phyloP scores from a whole-genome alignment of 2,113 vertebrate genomes.

The Sardina pilchardus region DNA sequence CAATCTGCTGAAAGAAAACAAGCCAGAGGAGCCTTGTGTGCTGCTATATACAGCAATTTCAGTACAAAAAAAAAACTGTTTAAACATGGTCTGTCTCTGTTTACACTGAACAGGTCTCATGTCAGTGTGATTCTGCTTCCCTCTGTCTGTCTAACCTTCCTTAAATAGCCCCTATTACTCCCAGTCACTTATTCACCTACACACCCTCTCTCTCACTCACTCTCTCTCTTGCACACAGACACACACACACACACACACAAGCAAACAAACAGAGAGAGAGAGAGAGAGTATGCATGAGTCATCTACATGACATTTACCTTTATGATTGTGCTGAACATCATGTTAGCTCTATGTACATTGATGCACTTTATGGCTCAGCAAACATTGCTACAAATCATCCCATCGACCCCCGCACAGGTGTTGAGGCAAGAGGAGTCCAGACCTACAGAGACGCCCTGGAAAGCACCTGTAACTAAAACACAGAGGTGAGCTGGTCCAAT shows the following conservation, averaged over 20 bases:
- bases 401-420: background rate
- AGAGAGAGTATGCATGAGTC: no score
- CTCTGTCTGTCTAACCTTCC: background rate
- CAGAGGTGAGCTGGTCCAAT: background rate
- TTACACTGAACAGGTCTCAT: background rate
- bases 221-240: slow-evolving; percentile 1
- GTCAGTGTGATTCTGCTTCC: background rate
- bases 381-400: background rate
- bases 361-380: background rate
- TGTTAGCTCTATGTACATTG: background rate
- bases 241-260: background rate
- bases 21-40: slow-evolving; percentile 21
- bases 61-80: background rate
- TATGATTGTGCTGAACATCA: background rate
- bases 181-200: background rate
- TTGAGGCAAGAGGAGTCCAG: background rate
- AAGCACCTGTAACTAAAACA: background rate
- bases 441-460: background rate
- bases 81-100: background rate
- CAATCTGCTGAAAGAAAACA: slow-evolving; percentile 31
- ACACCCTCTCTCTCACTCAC: slow-evolving; percentile 14
- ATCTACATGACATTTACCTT: background rate
- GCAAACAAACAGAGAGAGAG: background rate
- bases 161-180: background rate
- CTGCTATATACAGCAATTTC: background rate